These are phyloP conservation scores for Rallus crepitans DNA, from an alignment of 2,797 vertebrate genomes.

Conservation along the genomic window DNA sequence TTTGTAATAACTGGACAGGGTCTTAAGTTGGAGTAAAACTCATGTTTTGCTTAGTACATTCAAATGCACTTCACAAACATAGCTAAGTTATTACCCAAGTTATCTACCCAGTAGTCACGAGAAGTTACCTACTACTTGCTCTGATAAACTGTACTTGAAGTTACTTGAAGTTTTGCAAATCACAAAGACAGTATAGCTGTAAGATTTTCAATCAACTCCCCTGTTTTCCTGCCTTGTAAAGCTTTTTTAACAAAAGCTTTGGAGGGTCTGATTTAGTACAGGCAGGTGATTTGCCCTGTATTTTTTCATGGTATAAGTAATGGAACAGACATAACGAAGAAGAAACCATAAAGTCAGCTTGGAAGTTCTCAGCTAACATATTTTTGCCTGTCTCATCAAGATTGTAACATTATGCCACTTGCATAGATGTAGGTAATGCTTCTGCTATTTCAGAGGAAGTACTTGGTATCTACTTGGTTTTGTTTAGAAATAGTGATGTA, in stretches of 20 bases:
- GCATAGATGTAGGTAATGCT: not conserved
- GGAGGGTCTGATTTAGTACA: not conserved
- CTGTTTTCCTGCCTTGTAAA: not conserved
- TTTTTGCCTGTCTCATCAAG: not conserved
- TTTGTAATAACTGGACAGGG: not conserved
- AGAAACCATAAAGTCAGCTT: not conserved
- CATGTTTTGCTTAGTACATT: not conserved
- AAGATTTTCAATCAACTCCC: not conserved
- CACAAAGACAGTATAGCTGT: not conserved
- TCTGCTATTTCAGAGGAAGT: not conserved
- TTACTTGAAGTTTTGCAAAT: not conserved
- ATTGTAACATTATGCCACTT: not conserved
- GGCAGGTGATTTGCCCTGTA: not conserved
- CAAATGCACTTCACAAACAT: not conserved
- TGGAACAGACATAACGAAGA: not conserved
- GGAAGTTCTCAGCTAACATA: not conserved
- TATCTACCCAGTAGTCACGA: not conserved
- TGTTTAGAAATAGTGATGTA: not conserved
- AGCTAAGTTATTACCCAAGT: not conserved
- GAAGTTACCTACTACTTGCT: not conserved
- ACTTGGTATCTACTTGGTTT: not conserved
- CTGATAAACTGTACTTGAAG: not conserved
- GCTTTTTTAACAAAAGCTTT: not conserved
- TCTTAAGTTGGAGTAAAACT: not conserved
- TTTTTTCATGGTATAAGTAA: not conserved